phyloP scores from a whole-genome alignment of 2,113 vertebrate species.

The Tetrao urogallus region DNA sequence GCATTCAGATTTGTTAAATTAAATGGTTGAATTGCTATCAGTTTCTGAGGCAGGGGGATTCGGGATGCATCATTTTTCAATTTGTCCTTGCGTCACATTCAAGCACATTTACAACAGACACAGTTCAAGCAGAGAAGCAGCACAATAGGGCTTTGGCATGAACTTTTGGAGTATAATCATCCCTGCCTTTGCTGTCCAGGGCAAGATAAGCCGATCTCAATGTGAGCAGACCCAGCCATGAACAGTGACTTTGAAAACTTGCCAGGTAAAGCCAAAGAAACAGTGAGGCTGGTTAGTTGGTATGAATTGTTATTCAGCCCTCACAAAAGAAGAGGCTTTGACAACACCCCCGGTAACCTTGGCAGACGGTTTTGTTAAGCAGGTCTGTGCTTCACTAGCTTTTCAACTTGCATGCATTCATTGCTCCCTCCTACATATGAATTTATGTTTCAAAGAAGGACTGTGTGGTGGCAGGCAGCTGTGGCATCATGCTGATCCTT shows the following conservation, averaged over 20 bases:
- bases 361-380: slow-evolving; percentile 70
- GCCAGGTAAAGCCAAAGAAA: slow-evolving; percentile 63
- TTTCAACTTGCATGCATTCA: slow-evolving; percentile 63
- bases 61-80: neutral
- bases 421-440: slow-evolving; percentile 52
- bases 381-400: slow-evolving; percentile 55
- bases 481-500: slow-evolving; percentile 51
- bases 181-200: slow-evolving; percentile 12
- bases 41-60: neutral
- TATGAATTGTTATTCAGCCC: slow-evolving; percentile 59
- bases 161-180: slow-evolving; percentile 15
- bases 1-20: neutral
- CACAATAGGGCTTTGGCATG: slow-evolving; percentile 35
- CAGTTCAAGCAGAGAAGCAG: neutral
- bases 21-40: neutral
- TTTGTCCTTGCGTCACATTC: slow-evolving; percentile 1
- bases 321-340: slow-evolving; percentile 61
- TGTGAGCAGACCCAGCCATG: slow-evolving; percentile 24
- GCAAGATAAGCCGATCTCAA: slow-evolving; percentile 52
- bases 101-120: neutral
- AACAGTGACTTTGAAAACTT: slow-evolving; percentile 62
- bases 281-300: slow-evolving; percentile 18
- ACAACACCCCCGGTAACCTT: slow-evolving; percentile 63
- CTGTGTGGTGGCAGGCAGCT: slow-evolving; percentile 47
- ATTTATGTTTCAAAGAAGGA: slow-evolving; percentile 24